phyloP scores from a whole-genome alignment of 2,113 vertebrate genomes.

The Atherinomorus stipes region DNA sequence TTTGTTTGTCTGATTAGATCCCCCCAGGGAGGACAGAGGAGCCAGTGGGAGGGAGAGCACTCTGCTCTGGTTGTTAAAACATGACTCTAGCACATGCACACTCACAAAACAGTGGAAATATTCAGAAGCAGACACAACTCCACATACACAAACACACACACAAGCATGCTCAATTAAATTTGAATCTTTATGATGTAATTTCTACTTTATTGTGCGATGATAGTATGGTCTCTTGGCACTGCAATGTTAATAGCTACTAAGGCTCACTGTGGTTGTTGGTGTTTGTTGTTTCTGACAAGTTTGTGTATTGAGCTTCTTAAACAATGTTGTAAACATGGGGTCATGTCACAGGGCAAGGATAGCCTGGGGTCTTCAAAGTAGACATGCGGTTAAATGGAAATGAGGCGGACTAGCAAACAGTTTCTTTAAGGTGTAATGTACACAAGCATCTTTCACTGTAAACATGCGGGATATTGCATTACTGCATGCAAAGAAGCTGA shows the following conservation, averaged over 20 bases:
- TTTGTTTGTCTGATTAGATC: slow-evolving; percentile 67
- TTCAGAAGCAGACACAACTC: slow-evolving; percentile 26
- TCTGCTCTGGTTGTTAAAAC: background rate
- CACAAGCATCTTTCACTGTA: slow-evolving; percentile 3
- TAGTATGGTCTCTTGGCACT: slow-evolving; percentile 41
- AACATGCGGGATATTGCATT: slow-evolving; percentile 5
- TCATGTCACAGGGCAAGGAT: slow-evolving; percentile 27
- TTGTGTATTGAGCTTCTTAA: slow-evolving; percentile 39
- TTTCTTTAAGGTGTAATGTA: slow-evolving; percentile 2
- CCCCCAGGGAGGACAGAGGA: slow-evolving; percentile 56
- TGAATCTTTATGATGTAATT: slow-evolving; percentile 65
- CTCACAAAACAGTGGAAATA: slow-evolving; percentile 17
- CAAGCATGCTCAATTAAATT: slow-evolving; percentile 54
- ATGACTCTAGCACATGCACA: background rate
- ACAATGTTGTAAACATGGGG: slow-evolving; percentile 49
- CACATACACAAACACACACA: slow-evolving; percentile 14
- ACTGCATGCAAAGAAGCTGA: background rate
- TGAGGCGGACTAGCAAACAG: background rate
- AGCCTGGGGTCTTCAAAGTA: slow-evolving; percentile 35
- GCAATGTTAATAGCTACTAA: slow-evolving; percentile 60
- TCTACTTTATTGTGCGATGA: slow-evolving; percentile 32
- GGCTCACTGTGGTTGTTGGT: slow-evolving; percentile 32
- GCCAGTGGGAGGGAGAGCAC: background rate
- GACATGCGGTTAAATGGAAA: slow-evolving; percentile 47
- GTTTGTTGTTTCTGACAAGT: slow-evolving; percentile 59